These are phyloP conservation scores for Stichodactyla mertensii DNA, from an alignment of 64 coral and sea anemone species.

Conservation along the genomic window DNA sequence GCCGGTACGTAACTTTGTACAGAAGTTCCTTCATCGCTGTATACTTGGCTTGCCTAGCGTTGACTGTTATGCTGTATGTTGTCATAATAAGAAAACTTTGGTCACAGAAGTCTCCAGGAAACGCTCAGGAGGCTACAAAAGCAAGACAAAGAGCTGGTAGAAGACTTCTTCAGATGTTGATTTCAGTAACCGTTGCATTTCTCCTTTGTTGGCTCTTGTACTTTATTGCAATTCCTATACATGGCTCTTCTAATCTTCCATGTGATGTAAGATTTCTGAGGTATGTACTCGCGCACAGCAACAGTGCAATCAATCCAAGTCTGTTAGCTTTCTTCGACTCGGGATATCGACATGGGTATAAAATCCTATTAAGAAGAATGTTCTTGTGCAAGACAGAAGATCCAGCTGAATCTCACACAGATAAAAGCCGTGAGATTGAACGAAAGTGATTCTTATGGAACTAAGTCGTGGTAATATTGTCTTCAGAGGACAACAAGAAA, in stretches of 20 bases:
- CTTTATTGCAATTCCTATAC: conserved; percentile 46
- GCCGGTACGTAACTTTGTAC: background rate
- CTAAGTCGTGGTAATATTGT: too few species aligned
- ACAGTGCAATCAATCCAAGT: conserved; percentile 56
- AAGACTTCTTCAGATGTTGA: conserved; percentile 33
- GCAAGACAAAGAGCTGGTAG: conserved; percentile 1
- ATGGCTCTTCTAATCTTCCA: conserved; percentile 24
- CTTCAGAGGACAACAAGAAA: too few species aligned
- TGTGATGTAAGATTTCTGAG: conserved; percentile 46
- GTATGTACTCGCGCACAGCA: conserved; percentile 40
- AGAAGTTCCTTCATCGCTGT: background rate
- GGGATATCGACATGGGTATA: conserved; percentile 33
- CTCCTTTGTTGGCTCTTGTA: conserved; percentile 24
- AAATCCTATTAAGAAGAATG: background rate
- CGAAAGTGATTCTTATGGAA: too few species aligned
- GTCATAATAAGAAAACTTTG: conserved; percentile 18
- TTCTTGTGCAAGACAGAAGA: too few species aligned
- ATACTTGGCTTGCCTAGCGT: background rate
- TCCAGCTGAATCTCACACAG: too few species aligned
- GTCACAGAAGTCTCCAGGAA: conserved; percentile 15
- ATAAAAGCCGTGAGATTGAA: too few species aligned
- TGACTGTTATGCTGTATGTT: conserved; percentile 16
- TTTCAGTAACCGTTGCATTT: conserved; percentile 25
- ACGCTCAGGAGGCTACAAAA: background rate
- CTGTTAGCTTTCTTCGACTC: conserved; percentile 42